These are phyloP conservation scores for Agrilus biguttatus DNA, from an alignment of 2,888 invertebrate species.

Conservation along the genomic window DNA sequence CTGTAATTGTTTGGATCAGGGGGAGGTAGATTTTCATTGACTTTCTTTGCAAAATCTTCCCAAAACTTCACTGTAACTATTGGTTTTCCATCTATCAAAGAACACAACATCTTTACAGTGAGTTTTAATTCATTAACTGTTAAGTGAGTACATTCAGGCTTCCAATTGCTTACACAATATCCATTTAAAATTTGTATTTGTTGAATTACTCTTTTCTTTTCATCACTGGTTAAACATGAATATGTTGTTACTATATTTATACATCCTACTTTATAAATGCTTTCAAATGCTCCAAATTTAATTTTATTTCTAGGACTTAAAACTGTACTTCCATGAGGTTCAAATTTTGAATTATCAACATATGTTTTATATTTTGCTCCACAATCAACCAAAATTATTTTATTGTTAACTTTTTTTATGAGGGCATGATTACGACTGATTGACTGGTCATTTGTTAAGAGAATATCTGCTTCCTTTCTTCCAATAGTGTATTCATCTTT, in stretches of 20 bases:
- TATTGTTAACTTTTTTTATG: slow-evolving; percentile 29
- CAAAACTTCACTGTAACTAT: slow-evolving; percentile 61
- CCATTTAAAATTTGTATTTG: slow-evolving; percentile 47
- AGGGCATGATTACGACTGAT: slow-evolving; percentile 66
- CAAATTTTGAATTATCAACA: slow-evolving; percentile 36
- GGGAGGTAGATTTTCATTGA: slow-evolving; percentile 30
- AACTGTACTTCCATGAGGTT: slow-evolving; percentile 27
- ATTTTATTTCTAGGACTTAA: slow-evolving; percentile 45
- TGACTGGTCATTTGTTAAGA: slow-evolving; percentile 54
- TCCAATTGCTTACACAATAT: slow-evolving; percentile 42
- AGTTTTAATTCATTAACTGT: slow-evolving; percentile 55
- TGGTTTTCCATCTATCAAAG: slow-evolving; percentile 52
- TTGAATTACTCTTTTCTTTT: slow-evolving; percentile 35
- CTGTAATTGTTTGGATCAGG: slow-evolving; percentile 43
- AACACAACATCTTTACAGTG: slow-evolving; percentile 62
- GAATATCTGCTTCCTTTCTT: slow-evolving; percentile 49
- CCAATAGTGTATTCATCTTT: slow-evolving; percentile 34
- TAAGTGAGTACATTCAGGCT: slow-evolving; percentile 44
- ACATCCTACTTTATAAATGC: slow-evolving; percentile 39
- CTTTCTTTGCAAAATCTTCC: slow-evolving; percentile 37
- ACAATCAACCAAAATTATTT: slow-evolving; percentile 38
- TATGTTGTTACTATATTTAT: slow-evolving; percentile 41
- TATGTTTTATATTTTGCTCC: slow-evolving; percentile 66
- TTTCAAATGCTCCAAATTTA: slow-evolving; percentile 54
- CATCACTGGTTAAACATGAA: slow-evolving; percentile 46